Evolutionary conservation across 2,797 vertebrate genomes (phyloP).

Genomic region (Mormyrus hasselquistii): DNA sequence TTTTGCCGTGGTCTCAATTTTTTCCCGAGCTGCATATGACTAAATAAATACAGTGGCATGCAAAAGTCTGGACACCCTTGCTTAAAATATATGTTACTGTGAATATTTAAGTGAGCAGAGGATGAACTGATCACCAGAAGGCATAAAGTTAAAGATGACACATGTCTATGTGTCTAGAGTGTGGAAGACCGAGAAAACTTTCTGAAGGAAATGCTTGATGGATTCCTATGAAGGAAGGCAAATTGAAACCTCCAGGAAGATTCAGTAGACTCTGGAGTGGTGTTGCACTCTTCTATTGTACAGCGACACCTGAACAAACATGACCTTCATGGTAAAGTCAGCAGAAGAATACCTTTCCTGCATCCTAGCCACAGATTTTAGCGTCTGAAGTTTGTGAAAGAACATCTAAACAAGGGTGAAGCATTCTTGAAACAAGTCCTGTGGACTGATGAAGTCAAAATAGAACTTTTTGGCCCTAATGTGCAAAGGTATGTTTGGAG

Average conservation of each 20-base stretch:
- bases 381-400: neutral
- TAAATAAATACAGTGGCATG: neutral
- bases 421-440: neutral
- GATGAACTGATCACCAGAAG: neutral
- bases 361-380: neutral
- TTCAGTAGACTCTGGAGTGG: neutral
- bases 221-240: neutral
- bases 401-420: neutral
- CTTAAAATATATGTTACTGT: neutral
- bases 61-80: neutral
- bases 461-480: neutral
- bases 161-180: neutral
- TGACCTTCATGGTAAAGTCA: neutral
- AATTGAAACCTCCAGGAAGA: neutral
- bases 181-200: neutral
- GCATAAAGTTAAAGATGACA: neutral
- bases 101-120: neutral
- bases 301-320: neutral
- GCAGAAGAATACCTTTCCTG: neutral
- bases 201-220: neutral
- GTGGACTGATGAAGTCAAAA: neutral
- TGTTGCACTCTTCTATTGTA: neutral
- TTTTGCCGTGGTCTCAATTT: neutral
- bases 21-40: neutral
- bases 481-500: neutral